A percentile compares a stretch with the other conserved stretches of the same genome.
phyloP scores from a whole-genome alignment of 1,140 invertebrate genomes.

The Diabrotica virgifera region DNA sequence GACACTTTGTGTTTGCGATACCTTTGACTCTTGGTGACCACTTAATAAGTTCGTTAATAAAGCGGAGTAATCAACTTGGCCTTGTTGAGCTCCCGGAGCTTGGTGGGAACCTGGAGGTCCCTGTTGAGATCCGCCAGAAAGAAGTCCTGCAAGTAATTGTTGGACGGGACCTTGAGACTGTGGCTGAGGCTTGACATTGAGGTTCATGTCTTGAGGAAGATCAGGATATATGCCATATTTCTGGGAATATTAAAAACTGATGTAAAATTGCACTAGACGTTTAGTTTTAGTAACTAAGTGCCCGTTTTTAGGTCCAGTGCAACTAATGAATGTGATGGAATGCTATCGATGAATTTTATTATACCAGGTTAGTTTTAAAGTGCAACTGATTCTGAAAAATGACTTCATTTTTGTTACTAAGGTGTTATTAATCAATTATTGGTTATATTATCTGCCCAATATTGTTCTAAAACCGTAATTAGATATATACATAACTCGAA shows the following conservation, averaged over 20 bases:
- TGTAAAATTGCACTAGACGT: neutral
- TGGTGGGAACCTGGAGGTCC: neutral
- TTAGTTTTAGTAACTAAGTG: neutral
- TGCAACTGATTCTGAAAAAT: too few species aligned
- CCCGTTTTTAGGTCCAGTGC: neutral
- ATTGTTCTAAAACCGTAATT: too few species aligned
- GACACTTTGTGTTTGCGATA: neutral
- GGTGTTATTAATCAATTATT: too few species aligned
- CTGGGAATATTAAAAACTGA: conserved; percentile 4
- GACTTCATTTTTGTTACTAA: too few species aligned
- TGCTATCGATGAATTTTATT: too few species aligned
- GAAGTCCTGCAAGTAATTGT: conserved; percentile 7
- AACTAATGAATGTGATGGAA: neutral
- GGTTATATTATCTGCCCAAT: too few species aligned
- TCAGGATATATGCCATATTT: conserved; percentile 30
- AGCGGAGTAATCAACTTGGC: conserved; percentile 2
- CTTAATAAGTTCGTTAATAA: conserved; percentile 16
- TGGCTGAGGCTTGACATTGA: conserved; percentile 8
- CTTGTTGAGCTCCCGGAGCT: conserved; percentile 13
- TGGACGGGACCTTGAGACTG: neutral
- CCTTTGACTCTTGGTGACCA: conserved; percentile 10
- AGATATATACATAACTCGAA: too few species aligned
- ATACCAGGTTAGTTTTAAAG: too few species aligned
- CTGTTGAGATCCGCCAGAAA: conserved; percentile 7
- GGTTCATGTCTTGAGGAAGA: conserved; percentile 25